phyloP scores from a whole-genome alignment of 2,797 vertebrate species.

The Coilia nasus region DNA sequence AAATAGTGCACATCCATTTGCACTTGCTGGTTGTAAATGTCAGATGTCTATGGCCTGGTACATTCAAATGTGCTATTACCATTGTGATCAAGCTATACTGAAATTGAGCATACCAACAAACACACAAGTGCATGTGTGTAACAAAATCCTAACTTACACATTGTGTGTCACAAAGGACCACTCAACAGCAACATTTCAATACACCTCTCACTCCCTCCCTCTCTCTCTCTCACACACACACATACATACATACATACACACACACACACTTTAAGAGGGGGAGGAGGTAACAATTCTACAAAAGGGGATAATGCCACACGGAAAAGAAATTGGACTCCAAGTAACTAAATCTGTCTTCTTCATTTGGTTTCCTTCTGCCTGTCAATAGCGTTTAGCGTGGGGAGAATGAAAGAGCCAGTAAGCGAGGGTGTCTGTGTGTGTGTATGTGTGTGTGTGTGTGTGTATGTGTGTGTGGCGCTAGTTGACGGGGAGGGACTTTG shows the following conservation, averaged over 20 bases:
- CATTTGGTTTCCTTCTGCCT: conserved; percentile 84
- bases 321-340: conserved; percentile 54
- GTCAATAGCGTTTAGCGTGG: conserved; percentile 79
- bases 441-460: conserved; percentile 27
- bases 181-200: background rate
- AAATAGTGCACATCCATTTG: background rate
- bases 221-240: background rate
- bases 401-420: conserved; percentile 24
- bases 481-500: conserved; percentile 73
- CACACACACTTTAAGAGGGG: background rate
- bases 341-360: conserved; percentile 86
- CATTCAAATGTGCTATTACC: background rate
- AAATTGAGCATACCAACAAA: background rate
- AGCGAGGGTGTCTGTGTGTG: conserved; percentile 26
- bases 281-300: background rate
- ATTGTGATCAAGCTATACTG: background rate
- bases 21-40: background rate
- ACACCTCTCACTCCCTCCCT: background rate
- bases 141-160: background rate
- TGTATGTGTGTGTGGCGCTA: conserved; percentile 42
- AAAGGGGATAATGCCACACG: conserved; percentile 55
- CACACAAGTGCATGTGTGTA: too few relatives aligned
- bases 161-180: background rate
- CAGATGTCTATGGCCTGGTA: background rate
- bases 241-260: background rate